Percentiles rank a stretch among this genome's conserved stretches.
phyloP scores from a whole-genome alignment of 2,113 vertebrate species.

The Thinocorus orbignyianus region DNA sequence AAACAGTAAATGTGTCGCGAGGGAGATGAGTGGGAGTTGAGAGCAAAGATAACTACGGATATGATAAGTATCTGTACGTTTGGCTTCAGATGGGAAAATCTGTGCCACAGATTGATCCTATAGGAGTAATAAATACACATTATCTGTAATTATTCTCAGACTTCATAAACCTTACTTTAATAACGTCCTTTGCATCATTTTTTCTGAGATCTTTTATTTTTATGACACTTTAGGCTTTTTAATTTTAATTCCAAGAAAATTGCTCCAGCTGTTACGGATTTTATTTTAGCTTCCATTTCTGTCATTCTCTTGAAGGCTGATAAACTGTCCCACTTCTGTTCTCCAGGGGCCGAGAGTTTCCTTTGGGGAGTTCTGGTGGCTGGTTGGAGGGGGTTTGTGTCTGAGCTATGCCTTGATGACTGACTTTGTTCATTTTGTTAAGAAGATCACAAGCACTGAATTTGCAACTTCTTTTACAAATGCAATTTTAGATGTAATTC shows the following conservation, averaged over 20 bases:
- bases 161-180: constrained; percentile 61
- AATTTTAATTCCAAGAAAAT: constrained; percentile 60
- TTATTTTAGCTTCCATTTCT: not conserved
- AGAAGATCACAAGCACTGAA: not conserved
- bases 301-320: not conserved
- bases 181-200: constrained; percentile 22
- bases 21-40: constrained; percentile 29
- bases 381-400: not conserved
- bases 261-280: constrained; percentile 11
- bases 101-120: constrained; percentile 49
- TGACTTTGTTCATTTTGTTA: not conserved
- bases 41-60: constrained; percentile 52
- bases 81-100: constrained; percentile 42
- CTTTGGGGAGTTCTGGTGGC: not conserved
- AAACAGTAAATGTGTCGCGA: constrained; percentile 16
- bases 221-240: constrained; percentile 36
- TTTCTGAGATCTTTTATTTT: constrained; percentile 57
- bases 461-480: not conserved
- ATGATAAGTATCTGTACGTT: not conserved
- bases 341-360: not conserved
- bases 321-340: not conserved
- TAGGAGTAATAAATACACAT: constrained; percentile 64
- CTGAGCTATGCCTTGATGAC: not conserved
- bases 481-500: not conserved
- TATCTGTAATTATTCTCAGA: constrained; percentile 70